Evolutionary conservation across 1,140 invertebrate species (phyloP).

Genomic region (Drosophila lacertosa): DNA sequence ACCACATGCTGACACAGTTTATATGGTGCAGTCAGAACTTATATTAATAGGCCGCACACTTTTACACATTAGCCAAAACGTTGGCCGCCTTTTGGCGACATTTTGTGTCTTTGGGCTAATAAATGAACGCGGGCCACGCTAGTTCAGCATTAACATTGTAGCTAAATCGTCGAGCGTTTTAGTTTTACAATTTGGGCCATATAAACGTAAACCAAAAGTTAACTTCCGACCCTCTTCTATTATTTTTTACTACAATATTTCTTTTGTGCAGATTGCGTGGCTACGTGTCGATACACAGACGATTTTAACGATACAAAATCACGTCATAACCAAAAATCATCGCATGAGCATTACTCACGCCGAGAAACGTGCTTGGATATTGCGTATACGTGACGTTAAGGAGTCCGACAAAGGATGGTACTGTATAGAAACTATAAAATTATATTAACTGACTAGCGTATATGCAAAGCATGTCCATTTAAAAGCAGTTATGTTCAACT

Average conservation of each 20-base stretch:
- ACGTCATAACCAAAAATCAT: conserved; percentile 95
- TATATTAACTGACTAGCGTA: too few relatives aligned
- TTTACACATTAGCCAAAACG: conserved; percentile 34
- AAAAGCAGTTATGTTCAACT: too few relatives aligned
- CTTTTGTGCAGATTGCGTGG: conserved; percentile 91
- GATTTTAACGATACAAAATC: conserved; percentile 94
- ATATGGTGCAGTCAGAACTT: neutral
- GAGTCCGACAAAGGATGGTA: conserved; percentile 92
- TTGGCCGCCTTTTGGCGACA: conserved; percentile 52
- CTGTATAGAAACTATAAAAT: conserved; percentile 6
- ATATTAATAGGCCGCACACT: conserved; percentile 33
- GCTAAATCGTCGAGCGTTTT: conserved; percentile 65
- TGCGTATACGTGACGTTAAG: conserved; percentile 92
- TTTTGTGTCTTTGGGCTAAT: conserved; percentile 50
- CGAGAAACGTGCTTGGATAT: conserved; percentile 93
- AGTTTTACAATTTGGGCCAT: conserved; percentile 60
- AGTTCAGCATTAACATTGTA: conserved; percentile 63
- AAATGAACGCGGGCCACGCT: conserved; percentile 72
- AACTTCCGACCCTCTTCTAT: conserved; percentile 7
- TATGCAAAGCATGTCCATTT: too few relatives aligned
- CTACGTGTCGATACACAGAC: conserved; percentile 96
- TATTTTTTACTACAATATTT: conserved; percentile 29
- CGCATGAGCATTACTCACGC: conserved; percentile 93
- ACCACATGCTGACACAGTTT: conserved; percentile 29
- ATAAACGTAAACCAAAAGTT: conserved; percentile 6